Evolutionary conservation across 1,140 invertebrate species (phyloP).

Genomic region (Sinonovacula constricta): DNA sequence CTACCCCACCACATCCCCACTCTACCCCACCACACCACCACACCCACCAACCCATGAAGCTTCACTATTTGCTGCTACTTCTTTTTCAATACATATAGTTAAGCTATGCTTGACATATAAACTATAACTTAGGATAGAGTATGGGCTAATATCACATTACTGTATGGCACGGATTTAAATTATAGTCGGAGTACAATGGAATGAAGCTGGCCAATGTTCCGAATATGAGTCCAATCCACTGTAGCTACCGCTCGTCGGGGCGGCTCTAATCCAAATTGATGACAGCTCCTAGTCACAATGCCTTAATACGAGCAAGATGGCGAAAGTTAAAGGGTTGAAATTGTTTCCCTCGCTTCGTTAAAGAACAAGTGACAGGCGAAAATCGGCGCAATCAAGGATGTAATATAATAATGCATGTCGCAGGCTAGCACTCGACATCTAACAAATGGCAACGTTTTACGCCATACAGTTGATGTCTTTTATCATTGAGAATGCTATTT

Average conservation of each 20-base stretch:
- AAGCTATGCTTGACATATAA: background rate
- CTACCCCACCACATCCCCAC: too few relatives aligned
- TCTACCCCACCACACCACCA: too few relatives aligned
- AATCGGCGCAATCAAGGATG: slow-evolving; percentile 28
- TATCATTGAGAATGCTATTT: background rate
- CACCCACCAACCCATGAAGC: too few relatives aligned
- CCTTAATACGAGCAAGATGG: slow-evolving; percentile 21
- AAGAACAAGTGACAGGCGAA: slow-evolving; percentile 4
- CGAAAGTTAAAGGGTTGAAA: slow-evolving; percentile 11
- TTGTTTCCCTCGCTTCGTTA: slow-evolving; percentile 16
- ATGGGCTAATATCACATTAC: background rate
- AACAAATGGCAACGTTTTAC: too few relatives aligned
- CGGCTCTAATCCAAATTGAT: slow-evolving; percentile 36
- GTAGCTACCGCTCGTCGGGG: background rate
- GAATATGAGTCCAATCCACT: background rate
- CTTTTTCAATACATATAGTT: background rate
- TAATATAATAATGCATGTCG: slow-evolving; percentile 25
- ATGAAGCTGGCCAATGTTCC: background rate
- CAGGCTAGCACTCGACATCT: background rate
- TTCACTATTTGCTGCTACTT: too few relatives aligned
- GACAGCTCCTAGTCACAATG: background rate
- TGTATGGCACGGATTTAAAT: background rate
- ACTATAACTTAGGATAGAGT: background rate
- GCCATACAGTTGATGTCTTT: background rate
- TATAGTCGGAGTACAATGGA: background rate